Evolutionary conservation across 1,140 invertebrate genomes (phyloP), one percentile per base, ranked within the genome.

Genomic region (Drosophila pallidifrons): DNA sequence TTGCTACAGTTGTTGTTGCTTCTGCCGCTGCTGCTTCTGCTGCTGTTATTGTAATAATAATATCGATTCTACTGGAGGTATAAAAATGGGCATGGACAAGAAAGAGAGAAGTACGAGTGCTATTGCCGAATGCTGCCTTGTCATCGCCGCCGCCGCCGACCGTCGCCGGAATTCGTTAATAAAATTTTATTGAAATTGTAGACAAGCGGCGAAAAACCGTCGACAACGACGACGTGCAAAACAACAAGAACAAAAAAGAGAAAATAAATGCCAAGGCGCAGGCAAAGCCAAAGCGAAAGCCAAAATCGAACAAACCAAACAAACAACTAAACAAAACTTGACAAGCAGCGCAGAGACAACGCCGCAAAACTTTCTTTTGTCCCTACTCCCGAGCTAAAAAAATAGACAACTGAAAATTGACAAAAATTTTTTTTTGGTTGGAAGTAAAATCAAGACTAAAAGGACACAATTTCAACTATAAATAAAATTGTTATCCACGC

Each of bases 111-210:
- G 45, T 65, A 65, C 54, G 59, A 68, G 61, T 72, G 38, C 64
- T 32, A 30, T 25, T 49, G 68, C 54, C 45, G 70, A 73, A 68
- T 65, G 71, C 68, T 79, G 83, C 77, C 83, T 75, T 88, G 85
- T 88, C 83, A 88, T 88, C 77, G 77, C 57, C 73, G 83, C 57
- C 73, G 83, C 76, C 85, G 85, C 77, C 86, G 86, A 86, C 86
- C 81, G 80, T 90, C 82, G 76, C 86, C 91, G 91, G 91, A 92
- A 92, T 92, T 92, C 91, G 91, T 92, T 91, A 92, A 92, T 92
- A 92, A 92, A 92, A 92, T 92, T 92, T 92, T 92, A 92, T 92
- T 92, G 91, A 92, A 92, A 92, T 92, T 91, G 91, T 92, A 92
- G 91, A 92, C 91, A 92, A 92, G 89, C 81, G 90, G 86, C 86